A percentile compares a stretch with the other conserved stretches of the same genome.
Evolutionary conservation across 2,113 vertebrate genomes (phyloP).

Genomic region (Campylomormyrus tamandua): DNA sequence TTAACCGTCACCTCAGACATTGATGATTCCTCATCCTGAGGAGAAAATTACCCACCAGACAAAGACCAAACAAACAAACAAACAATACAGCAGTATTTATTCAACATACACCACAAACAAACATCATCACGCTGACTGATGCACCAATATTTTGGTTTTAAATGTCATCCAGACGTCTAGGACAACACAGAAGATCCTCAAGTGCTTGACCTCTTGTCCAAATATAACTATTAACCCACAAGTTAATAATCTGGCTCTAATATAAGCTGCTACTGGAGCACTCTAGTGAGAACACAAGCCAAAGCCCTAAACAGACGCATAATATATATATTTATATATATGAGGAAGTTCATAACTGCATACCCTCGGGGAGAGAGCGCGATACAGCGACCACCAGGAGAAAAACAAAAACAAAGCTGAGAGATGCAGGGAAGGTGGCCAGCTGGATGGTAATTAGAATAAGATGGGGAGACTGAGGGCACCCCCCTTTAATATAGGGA

Average conservation of each 20-base stretch:
- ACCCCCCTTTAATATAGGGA: slow-evolving; percentile 62
- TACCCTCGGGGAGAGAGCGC: slow-evolving; percentile 56
- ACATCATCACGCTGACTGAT: background rate
- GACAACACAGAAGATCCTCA: background rate
- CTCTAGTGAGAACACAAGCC: slow-evolving; percentile 12
- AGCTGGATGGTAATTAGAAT: slow-evolving; percentile 63
- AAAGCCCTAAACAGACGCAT: slow-evolving; percentile 2
- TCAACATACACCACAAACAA: background rate
- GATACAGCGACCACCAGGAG: slow-evolving; percentile 58
- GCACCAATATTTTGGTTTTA: background rate
- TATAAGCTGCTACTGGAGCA: background rate
- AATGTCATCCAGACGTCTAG: background rate
- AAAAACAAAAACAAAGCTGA: slow-evolving; percentile 62
- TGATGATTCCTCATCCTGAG: slow-evolving; percentile 22
- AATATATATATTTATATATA: slow-evolving; percentile 20
- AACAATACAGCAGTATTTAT: background rate
- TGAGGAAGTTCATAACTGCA: slow-evolving; percentile 52
- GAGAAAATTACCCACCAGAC: background rate
- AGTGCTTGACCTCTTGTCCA: background rate
- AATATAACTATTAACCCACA: background rate
- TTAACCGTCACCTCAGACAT: slow-evolving; percentile 40
- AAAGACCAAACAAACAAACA: background rate
- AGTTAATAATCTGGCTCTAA: slow-evolving; percentile 3
- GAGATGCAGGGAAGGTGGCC: slow-evolving; percentile 53
- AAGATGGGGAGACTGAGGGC: slow-evolving; percentile 55